Conservation (phyloP, 2,113 vertebrate genomes). For the Canis aureus region DNA sequence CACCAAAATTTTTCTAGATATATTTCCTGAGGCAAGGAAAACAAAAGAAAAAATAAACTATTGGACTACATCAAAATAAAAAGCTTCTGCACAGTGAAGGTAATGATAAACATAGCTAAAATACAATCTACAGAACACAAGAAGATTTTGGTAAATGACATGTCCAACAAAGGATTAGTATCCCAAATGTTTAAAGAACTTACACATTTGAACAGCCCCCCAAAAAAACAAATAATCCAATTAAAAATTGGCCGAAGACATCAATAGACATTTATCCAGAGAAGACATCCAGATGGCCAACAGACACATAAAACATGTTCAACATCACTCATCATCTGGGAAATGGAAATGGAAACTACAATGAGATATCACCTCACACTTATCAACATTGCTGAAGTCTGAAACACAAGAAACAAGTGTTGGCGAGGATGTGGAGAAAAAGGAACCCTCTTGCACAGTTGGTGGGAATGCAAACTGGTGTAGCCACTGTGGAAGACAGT, state of each 20-base stretch:
- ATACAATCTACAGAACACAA: background rate
- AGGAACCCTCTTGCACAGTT: background rate
- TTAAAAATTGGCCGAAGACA: background rate
- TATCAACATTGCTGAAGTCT: background rate
- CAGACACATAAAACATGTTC: background rate
- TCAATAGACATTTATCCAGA: background rate
- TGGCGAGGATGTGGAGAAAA: background rate
- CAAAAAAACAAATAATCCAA: background rate
- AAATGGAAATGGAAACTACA: background rate
- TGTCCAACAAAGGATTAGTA: background rate
- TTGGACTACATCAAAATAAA: background rate
- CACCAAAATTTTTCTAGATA: background rate
- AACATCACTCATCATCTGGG: background rate
- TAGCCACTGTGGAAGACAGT: background rate
- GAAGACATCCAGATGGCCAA: background rate
- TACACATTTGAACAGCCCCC: background rate
- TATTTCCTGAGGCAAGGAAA: background rate
- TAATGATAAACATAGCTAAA: background rate
- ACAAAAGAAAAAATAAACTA: background rate
- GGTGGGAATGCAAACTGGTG: background rate
- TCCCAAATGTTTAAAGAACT: background rate
- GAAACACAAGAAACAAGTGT: background rate
- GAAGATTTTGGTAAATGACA: background rate
- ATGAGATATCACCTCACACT: background rate
- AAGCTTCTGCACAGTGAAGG: background rate